A percentile compares a stretch with the other conserved stretches of the same genome.
These are phyloP conservation scores for Alca torda DNA, from an alignment of 2,797 vertebrate species.

Conservation along the genomic window DNA sequence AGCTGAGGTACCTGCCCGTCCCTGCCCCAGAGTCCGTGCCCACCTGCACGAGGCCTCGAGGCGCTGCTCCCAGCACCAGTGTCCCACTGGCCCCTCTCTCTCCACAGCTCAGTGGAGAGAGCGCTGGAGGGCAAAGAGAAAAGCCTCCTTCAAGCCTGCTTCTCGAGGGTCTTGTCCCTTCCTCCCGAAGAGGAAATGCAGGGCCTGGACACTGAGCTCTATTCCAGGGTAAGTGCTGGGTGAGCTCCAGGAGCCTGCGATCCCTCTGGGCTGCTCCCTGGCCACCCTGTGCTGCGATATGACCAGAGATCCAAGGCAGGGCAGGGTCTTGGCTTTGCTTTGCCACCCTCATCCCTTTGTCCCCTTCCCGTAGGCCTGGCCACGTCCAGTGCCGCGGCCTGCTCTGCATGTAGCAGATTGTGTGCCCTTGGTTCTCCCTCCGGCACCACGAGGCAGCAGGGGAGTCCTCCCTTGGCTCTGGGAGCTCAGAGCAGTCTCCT, in stretches of 20 bases:
- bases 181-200: not conserved
- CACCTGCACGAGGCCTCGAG: not conserved
- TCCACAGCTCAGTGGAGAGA: not conserved
- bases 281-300: not conserved
- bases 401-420: too few relatives aligned
- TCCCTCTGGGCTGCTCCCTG: not conserved
- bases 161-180: not conserved
- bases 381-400: too few relatives aligned
- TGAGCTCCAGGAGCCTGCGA: not conserved
- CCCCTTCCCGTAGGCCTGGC: too few relatives aligned
- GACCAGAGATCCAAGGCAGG: too few relatives aligned
- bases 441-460: too few relatives aligned
- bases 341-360: too few relatives aligned
- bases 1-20: too few relatives aligned
- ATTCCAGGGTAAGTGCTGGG: not conserved
- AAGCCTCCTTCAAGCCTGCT: not conserved
- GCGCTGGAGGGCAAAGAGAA: not conserved
- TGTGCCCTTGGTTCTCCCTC: too few relatives aligned
- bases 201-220: fast-evolving
- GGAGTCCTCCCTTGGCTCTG: too few relatives aligned
- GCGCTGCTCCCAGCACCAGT: not conserved
- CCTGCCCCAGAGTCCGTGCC: too few relatives aligned
- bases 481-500: too few relatives aligned
- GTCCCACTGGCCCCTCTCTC: not conserved
- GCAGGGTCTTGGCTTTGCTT: too few relatives aligned